Base-by-base conservation (phyloP, 2,888 invertebrate genomes). In the Crematogaster levior region DNA sequence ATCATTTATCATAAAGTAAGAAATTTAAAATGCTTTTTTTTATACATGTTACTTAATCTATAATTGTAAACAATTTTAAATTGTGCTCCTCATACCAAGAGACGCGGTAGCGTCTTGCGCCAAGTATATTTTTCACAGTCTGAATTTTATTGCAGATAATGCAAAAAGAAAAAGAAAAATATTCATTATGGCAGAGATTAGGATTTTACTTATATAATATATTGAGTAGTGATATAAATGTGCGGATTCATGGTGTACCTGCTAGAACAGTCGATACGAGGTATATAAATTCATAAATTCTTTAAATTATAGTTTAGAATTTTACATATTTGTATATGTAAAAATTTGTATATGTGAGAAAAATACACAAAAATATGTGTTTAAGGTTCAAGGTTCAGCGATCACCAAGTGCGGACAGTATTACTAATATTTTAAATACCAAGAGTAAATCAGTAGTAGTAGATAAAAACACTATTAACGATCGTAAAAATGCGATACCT, bases 1-100 rank as follows among this genome's bases (percentile, higher is more conserved):
- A 96, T 96, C 86, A 96, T 98, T 85, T 97, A 97, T 90, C 95
- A 95, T n/a, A 95, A 95, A 75, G 93, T 97, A 58, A 46, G 21
- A 27, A 43, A 37, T 9, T 21, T 34, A 40, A 30, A 61, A 46
- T 15, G 10, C 3, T 7, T 37, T 46, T 40, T 70, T 18, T 37
- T 46, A 34, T 37, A 58, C 12, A 21, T 12, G 18, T 74, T 9
- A 34, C n/a, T n/a, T n/a, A n/a, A n/a, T n/a, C n/a, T n/a, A n/a
- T n/a, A n/a, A n/a, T 24, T 51, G 3, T 37, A 21, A 66, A 27
- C 27, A n/a, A 30, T 58, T 27, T 27, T 18, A 15, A 40, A 3
- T 10, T 27, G 6, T 5, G n/a, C 4, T 30, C 12, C 37, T 46
- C 3, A 15, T 10, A 30, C n/a, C n/a, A n/a, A n/a, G n/a, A n/a